Base-by-base conservation (phyloP, 2,888 invertebrate species). In the Ashinkailepas kermadecensis region DNA sequence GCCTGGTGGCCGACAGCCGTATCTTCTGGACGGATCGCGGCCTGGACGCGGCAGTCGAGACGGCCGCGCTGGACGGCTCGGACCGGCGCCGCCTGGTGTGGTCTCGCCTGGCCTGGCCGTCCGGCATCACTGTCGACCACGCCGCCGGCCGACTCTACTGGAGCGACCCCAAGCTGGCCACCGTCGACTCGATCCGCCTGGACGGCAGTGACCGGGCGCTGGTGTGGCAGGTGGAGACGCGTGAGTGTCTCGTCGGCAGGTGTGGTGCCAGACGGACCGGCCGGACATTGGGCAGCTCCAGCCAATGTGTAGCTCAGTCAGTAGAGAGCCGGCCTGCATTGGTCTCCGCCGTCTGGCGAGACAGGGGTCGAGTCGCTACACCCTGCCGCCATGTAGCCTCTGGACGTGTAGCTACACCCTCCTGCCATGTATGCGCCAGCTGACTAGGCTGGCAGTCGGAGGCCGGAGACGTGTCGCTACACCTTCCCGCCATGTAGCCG, bases 1-100 rank as follows among this genome's bases (percentile, higher is more conserved):
- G 54, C 39, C 25, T 7, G 23, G 6, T 64, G 74, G 39, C 59
- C 85, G 84, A 13, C 86, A 90, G 91, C n/a, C 87, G 91, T 86
- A 88, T 95, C 88, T 92, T 92, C 86, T 95, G 94, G 94, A 91
- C 93, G 10, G 93, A 92, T 83, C 89, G 92, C 88, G 93, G 93
- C 83, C 89, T 91, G 82, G 87, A 86, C 83, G 89, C 92, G 18
- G 88, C 91, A 83, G 92, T 95, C 85, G 89, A 92, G 88, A 85
- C 89, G 54, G 90, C 92, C 54, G 89, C 90, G 39, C 90, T 93
- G 88, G 93, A 93, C 87, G 94, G 94, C 62, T 86, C 87, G 74
- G 88, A 88, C 25, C 88, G 90, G 84, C 89, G 89, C 85, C 88
- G 89, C 82, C 87, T 94, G 67, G 90, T 93, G 81, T 88, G 86